A percentile compares a stretch with the other conserved stretches of the same genome.
phyloP scores from a whole-genome alignment of 2,888 invertebrate species.

The Mimumesa dahlbomi region DNA sequence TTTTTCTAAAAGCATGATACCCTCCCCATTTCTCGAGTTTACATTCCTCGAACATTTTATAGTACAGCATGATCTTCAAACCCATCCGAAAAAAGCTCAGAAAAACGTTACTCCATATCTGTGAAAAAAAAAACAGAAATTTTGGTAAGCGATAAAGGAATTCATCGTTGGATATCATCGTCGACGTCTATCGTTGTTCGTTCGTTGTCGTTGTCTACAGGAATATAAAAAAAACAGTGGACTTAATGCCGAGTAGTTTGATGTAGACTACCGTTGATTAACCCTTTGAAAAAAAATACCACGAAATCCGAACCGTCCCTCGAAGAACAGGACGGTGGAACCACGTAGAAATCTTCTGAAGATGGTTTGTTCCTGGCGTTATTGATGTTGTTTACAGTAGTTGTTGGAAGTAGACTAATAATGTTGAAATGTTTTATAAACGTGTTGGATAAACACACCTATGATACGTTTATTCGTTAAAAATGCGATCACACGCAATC shows the following conservation, averaged over 20 bases:
- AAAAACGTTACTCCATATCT: neutral
- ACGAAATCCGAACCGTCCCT: slow-evolving; percentile 52
- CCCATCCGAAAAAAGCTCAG: neutral
- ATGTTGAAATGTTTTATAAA: slow-evolving; percentile 16
- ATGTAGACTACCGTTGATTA: slow-evolving; percentile 36
- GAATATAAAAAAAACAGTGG: slow-evolving; percentile 56
- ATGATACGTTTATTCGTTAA: no score
- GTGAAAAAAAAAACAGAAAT: neutral
- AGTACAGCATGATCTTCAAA: slow-evolving; percentile 2
- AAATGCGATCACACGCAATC: no score
- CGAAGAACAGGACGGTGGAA: slow-evolving; percentile 47
- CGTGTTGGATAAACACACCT: neutral
- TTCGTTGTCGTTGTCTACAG: neutral
- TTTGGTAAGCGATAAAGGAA: slow-evolving; percentile 9
- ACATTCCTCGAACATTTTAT: no score
- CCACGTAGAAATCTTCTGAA: slow-evolving; percentile 5
- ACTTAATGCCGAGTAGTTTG: slow-evolving; percentile 48
- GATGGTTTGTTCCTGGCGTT: slow-evolving; percentile 23
- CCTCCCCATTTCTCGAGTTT: no score
- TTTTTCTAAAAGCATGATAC: no score
- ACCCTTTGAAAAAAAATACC: slow-evolving; percentile 13
- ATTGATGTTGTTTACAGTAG: slow-evolving; percentile 29
- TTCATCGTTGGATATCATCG: slow-evolving; percentile 12
- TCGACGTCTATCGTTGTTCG: no score
- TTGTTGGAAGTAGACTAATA: slow-evolving; percentile 60